Percentiles rank a stretch among this genome's conserved stretches.
phyloP scores from a whole-genome alignment of 2,797 vertebrate species.

The Oreonectes daqikongensis region DNA sequence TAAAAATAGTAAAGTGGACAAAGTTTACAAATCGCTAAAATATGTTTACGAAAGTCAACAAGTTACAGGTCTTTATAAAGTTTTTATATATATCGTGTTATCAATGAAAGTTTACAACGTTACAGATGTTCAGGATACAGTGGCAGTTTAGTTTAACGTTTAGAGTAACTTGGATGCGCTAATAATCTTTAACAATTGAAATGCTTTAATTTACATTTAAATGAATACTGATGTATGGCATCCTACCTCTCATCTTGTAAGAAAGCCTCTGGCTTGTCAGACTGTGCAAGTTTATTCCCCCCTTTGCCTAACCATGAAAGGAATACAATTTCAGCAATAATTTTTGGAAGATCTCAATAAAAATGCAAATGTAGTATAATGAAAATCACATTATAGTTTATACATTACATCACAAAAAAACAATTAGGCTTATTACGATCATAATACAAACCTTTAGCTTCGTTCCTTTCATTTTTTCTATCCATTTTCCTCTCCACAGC shows the following conservation, averaged over 20 bases:
- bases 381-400: neutral
- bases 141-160: neutral
- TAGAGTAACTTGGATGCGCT: neutral
- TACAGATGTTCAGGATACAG: neutral
- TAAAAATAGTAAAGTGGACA: too few relatives aligned
- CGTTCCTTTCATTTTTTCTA: conserved; percentile 57
- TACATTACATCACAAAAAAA: neutral
- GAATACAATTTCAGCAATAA: neutral
- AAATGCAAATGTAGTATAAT: neutral
- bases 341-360: neutral
- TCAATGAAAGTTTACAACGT: neutral
- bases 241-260: conserved; percentile 50
- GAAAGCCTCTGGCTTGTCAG: conserved; percentile 48
- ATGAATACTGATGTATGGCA: neutral
- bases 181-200: neutral
- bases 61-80: neutral
- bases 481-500: conserved; percentile 50
- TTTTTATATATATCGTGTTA: neutral
- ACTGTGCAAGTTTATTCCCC: conserved; percentile 45
- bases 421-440: neutral
- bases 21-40: too few relatives aligned
- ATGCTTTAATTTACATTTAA: neutral
- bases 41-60: neutral
- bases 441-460: conserved; percentile 52
- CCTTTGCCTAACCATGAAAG: conserved; percentile 45